Percentiles rank a stretch among this genome's conserved stretches.
Evolutionary conservation across 1,140 invertebrate genomes (phyloP).

Genomic region (Danaus melanippus): DNA sequence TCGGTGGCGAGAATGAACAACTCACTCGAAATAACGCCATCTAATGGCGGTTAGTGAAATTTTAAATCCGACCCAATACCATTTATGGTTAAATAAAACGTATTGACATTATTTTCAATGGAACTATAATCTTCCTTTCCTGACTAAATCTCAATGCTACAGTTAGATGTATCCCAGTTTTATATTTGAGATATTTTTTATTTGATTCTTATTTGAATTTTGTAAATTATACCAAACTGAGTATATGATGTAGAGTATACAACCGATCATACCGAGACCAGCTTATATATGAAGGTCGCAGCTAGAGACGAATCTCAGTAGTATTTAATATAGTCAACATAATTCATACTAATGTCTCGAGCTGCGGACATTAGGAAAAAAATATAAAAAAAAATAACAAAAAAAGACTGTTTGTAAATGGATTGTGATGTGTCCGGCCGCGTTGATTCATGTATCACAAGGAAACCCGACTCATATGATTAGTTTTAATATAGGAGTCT

Average conservation of each 20-base stretch:
- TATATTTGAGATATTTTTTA: too few species aligned
- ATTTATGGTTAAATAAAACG: background rate
- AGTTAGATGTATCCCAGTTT: too few species aligned
- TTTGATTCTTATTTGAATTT: too few species aligned
- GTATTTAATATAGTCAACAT: too few species aligned
- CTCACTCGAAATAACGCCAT: background rate
- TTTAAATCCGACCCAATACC: background rate
- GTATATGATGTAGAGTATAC: too few species aligned
- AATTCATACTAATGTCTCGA: too few species aligned
- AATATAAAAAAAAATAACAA: conserved; percentile 38
- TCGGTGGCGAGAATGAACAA: conserved; percentile 3
- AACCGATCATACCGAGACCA: too few species aligned
- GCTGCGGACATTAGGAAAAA: conserved; percentile 12
- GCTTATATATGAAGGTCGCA: too few species aligned
- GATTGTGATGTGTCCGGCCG: conserved; percentile 60
- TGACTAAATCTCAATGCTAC: background rate
- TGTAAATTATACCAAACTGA: too few species aligned
- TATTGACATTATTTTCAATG: background rate
- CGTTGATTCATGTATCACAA: conserved; percentile 35
- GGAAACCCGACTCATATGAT: conserved; percentile 55
- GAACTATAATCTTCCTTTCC: background rate
- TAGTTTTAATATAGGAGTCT: conserved; percentile 1
- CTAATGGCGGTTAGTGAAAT: conserved; percentile 1
- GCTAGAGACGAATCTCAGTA: too few species aligned
- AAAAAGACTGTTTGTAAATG: conserved; percentile 56